Percentiles rank a stretch among this genome's conserved stretches.
These are phyloP conservation scores for Phragmatobia fuliginosa DNA, from an alignment of 2,888 invertebrate species.

Conservation along the genomic window DNA sequence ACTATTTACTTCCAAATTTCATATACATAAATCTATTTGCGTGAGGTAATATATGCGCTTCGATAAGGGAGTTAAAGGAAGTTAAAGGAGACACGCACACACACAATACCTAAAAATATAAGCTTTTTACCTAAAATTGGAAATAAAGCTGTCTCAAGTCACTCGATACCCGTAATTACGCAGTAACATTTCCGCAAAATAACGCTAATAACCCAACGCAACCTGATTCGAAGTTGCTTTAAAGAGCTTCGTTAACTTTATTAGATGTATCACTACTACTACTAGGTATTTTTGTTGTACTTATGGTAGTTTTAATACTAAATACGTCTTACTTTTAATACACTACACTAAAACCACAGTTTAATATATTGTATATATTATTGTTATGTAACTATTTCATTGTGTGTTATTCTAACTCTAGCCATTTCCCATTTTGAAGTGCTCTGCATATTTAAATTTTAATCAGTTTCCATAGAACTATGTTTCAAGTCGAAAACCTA, in stretches of 20 bases:
- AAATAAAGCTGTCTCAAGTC: not conserved
- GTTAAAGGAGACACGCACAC: too few species aligned
- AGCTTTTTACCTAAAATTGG: not conserved
- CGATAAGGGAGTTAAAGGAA: too few species aligned
- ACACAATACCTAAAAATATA: too few species aligned
- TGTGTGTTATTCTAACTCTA: not conserved
- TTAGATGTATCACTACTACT: slow-evolving; percentile 27
- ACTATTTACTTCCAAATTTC: not conserved
- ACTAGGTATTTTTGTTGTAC: not conserved
- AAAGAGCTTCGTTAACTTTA: slow-evolving; percentile 26
- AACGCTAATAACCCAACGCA: slow-evolving; percentile 23
- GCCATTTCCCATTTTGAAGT: not conserved
- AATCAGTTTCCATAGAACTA: not conserved
- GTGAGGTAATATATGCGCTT: not conserved
- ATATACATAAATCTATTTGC: not conserved
- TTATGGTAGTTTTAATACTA: not conserved
- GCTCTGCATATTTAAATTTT: not conserved
- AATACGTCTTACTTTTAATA: not conserved
- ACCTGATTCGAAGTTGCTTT: slow-evolving; percentile 27
- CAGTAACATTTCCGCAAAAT: slow-evolving; percentile 12
- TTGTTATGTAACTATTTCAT: not conserved
- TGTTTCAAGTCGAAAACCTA: slow-evolving; percentile 25
- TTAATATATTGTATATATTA: not conserved
- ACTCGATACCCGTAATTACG: slow-evolving; percentile 22
- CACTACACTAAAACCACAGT: not conserved